Conservation (phyloP, 2,888 invertebrate species). For the Tromatobia lineatoria region DNA sequence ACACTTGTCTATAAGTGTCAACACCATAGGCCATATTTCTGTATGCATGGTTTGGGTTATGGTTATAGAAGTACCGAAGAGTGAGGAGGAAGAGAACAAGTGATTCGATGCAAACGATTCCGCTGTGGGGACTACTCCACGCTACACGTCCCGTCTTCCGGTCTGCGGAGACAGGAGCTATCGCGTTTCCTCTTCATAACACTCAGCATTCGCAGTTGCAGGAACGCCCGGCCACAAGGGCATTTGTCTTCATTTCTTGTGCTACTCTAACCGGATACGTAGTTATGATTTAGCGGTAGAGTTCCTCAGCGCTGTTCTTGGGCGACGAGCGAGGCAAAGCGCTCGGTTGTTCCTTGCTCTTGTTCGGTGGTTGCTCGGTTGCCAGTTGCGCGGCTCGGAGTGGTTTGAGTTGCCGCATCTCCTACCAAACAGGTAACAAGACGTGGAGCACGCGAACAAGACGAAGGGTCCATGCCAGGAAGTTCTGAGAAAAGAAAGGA, state of each 20-base stretch:
- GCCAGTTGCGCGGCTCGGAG: slow-evolving; percentile 46
- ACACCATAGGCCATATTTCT: not conserved
- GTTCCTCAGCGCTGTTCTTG: slow-evolving; percentile 68
- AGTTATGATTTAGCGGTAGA: slow-evolving; percentile 80
- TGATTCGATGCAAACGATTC: slow-evolving; percentile 55
- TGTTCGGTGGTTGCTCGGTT: slow-evolving; percentile 59
- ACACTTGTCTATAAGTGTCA: not conserved
- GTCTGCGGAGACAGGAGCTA: slow-evolving; percentile 75
- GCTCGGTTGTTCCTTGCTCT: slow-evolving; percentile 28
- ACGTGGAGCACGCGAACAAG: slow-evolving; percentile 46
- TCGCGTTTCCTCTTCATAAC: slow-evolving; percentile 83
- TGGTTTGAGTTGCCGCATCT: slow-evolving; percentile 44
- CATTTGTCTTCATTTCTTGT: slow-evolving; percentile 84
- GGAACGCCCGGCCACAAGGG: slow-evolving; percentile 56
- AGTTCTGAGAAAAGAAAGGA: slow-evolving; percentile 8
- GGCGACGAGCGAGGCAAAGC: slow-evolving; percentile 58
- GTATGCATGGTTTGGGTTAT: not conserved
- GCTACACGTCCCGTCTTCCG: slow-evolving; percentile 66
- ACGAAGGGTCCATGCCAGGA: slow-evolving; percentile 32
- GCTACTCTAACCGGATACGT: slow-evolving; percentile 77
- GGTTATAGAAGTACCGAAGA: slow-evolving; percentile 21
- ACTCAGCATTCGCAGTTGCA: slow-evolving; percentile 69
- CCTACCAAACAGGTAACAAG: slow-evolving; percentile 27
- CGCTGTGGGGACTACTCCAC: slow-evolving; percentile 58
- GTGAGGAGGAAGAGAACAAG: slow-evolving; percentile 42